Evolutionary conservation across 1,140 invertebrate species (phyloP), one percentile per base, ranked within the genome.

Genomic region (Megathymus violae): DNA sequence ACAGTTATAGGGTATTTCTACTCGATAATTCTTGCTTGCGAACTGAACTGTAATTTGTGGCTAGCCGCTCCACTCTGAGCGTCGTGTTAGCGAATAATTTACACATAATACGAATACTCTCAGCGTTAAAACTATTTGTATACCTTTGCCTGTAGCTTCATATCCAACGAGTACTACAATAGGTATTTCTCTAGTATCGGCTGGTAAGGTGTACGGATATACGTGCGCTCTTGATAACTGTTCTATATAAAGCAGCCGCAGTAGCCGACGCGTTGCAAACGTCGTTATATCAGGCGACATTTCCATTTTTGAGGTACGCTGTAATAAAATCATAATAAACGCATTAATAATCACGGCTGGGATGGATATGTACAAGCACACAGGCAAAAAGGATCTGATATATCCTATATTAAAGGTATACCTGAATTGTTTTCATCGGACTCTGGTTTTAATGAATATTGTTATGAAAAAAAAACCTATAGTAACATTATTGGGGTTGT

Each of bases 91-190:
- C 19, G 19, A 22, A 22, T 22, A 22, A 22, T 22, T 22, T 22
- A 22, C 19, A 22, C 19, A 22, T 22, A 22, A 2, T 22, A 22
- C 19, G 19, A 22, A 22, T 22, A 4, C 16, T 38, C 11, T 11
- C 1, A 38, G n/a, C n/a, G n/a, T n/a, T n/a, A n/a, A n/a, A 43
- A 17, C 14, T 43, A 43, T 43, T 31, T 27, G 14, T n/a, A 3
- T 50, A 88, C 88, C 86, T 87, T 89, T 91, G 3, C 86, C 86
- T 38, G 87, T 78, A 38, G 73, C 83, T 67, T 89, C 86, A 34
- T 80, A 78, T 0, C 88, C 88, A 1, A 91, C 86, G 4, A 91
- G 50, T 0, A 89, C 76, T 0, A 91, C 69, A 1, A 91, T 67
- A 0, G 86, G 85, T 1, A 87, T 72, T 22, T 88, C 82, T 0